Base-by-base conservation (phyloP, 2,113 vertebrate species). In the Rutilus rutilus region DNA sequence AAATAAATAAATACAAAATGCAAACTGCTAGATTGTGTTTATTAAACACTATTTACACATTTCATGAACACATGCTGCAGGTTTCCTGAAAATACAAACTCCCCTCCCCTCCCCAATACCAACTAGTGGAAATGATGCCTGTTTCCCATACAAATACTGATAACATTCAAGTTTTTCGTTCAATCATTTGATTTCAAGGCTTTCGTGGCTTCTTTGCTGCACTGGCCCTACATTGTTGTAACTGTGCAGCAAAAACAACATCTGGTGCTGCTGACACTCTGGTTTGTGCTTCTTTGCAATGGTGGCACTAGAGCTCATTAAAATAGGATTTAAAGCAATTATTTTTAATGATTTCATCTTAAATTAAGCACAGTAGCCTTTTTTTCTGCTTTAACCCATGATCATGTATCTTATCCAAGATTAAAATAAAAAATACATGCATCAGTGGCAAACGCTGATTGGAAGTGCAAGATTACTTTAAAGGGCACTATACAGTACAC, bases 281-380 rank as follows among this genome's bases (percentile, higher is more conserved):
- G 93, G 94, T 86, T 95, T 95, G 94, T 95, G 94, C 94, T 95
- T 94, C 84, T 94, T 87, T 93, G 94, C 93, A 94, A 93, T 93
- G 54, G 88, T 92, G 91, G 91, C 90, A 88, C 90, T 93, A 92
- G 93, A 91, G 89, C 88, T 36, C 10, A 89, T 87, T 88, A 88
- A 93, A 90, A 91, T 73, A 85, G 82, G 87, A 84, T 86, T 90
- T 84, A 88, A 85, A 85, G 74, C 33, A 71, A 54, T 80, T 42
- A 59, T 65, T 84, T 78, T 8, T 57, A 75, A 45, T 30, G 67
- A 47, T 81, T 82, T 64, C 33, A 39, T 36, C 4, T 69, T 69
- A 39, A 23, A 36, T 71, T 9, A 42, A 2, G 69, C 21, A 90
- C 50, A 85, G 64, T 82, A 17, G 50, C 5, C 50, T 5, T 47